These are phyloP conservation scores for Lampris incognitus DNA, from an alignment of 2,113 vertebrate species.

Conservation along the genomic window DNA sequence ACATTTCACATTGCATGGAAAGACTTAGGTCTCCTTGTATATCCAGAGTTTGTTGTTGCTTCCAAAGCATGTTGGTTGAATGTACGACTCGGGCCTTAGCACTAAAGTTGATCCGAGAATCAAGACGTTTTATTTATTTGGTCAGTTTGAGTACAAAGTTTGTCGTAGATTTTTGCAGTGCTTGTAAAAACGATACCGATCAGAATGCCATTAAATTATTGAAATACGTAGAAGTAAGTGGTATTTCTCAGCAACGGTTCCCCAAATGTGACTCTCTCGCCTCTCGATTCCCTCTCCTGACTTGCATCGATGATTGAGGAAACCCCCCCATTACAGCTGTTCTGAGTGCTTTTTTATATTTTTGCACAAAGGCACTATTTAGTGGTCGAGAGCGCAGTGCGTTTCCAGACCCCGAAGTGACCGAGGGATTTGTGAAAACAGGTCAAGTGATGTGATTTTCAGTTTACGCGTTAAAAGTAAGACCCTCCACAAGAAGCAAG, in stretches of 20 bases:
- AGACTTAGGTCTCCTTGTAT: slow-evolving; percentile 20
- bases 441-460: too few relatives aligned
- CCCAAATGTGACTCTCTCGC: not conserved
- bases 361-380: too few relatives aligned
- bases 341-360: too few relatives aligned
- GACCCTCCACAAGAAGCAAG: too few relatives aligned
- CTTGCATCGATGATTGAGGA: not conserved
- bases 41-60: slow-evolving; percentile 23
- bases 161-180: slow-evolving; percentile 66
- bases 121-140: slow-evolving; percentile 75
- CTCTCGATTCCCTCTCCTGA: not conserved
- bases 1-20: slow-evolving; percentile 54
- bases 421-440: too few relatives aligned
- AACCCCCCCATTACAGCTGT: too few relatives aligned
- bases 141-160: slow-evolving; percentile 60
- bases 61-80: slow-evolving; percentile 53
- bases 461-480: too few relatives aligned
- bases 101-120: slow-evolving; percentile 46
- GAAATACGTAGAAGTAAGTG: slow-evolving; percentile 32
- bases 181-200: slow-evolving; percentile 62
- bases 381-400: too few relatives aligned
- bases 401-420: too few relatives aligned
- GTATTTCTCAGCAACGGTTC: slow-evolving; percentile 7
- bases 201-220: slow-evolving; percentile 75
- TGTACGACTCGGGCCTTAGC: slow-evolving; percentile 33